phyloP scores from a whole-genome alignment of 2,888 invertebrate species.

The Lordiphosa andalusiaca region DNA sequence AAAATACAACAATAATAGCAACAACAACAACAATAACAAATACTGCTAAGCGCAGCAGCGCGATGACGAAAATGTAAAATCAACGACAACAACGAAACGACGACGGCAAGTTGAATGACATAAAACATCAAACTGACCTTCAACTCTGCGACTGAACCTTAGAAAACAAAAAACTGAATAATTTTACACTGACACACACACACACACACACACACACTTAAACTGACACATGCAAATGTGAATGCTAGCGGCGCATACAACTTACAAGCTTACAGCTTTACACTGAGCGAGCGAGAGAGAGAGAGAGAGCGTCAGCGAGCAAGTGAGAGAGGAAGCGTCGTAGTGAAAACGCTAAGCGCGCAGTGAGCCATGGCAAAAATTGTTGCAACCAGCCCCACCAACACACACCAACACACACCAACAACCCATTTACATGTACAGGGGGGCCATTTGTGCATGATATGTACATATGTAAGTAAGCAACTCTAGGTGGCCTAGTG shows the following conservation, averaged over 20 bases:
- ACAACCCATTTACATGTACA: slow-evolving; percentile 6
- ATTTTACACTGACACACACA: slow-evolving; percentile 70
- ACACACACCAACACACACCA: slow-evolving; percentile 1
- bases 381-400: slow-evolving; percentile 30
- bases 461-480: no score
- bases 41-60: slow-evolving; percentile 47
- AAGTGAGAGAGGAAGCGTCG: slow-evolving; percentile 28
- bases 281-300: slow-evolving; percentile 15
- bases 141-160: slow-evolving; percentile 80
- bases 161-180: slow-evolving; percentile 76
- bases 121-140: slow-evolving; percentile 80
- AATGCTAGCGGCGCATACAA: slow-evolving; percentile 58
- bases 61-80: slow-evolving; percentile 65
- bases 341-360: slow-evolving; percentile 38
- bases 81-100: slow-evolving; percentile 37
- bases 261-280: slow-evolving; percentile 56
- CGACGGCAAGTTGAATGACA: slow-evolving; percentile 80
- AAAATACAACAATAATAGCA: slow-evolving; percentile 24
- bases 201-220: slow-evolving; percentile 26
- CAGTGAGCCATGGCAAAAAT: slow-evolving; percentile 40
- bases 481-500: not conserved
- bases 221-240: slow-evolving; percentile 50
- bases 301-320: not conserved
- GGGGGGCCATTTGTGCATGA: slow-evolving; percentile 3
- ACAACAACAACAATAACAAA: slow-evolving; percentile 23